Evolutionary conservation across 2,888 invertebrate species (phyloP).

Genomic region (Nemotelus pantherinus): DNA sequence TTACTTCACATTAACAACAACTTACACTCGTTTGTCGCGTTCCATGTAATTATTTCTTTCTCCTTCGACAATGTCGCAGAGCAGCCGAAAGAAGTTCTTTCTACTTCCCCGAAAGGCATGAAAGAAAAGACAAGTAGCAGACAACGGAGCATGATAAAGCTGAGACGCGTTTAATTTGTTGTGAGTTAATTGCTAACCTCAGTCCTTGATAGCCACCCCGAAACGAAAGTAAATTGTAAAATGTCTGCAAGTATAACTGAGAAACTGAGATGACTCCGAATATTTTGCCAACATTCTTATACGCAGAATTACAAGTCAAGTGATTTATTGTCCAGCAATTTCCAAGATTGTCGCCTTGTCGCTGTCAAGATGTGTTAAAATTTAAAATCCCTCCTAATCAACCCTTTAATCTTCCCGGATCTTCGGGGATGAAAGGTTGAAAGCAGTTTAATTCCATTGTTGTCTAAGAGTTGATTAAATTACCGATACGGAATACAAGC

Average conservation of each 20-base stretch:
- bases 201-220: constrained; percentile 35
- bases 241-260: background rate
- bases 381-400: constrained; percentile 34
- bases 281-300: constrained; percentile 18
- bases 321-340: constrained; percentile 43
- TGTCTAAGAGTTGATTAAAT: background rate
- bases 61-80: background rate
- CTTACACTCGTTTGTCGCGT: constrained; percentile 32
- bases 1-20: constrained; percentile 33
- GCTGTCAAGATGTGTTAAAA: constrained; percentile 35
- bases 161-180: constrained; percentile 38
- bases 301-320: constrained; percentile 31
- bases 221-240: background rate
- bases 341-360: constrained; percentile 24
- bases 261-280: background rate
- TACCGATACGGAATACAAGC: background rate
- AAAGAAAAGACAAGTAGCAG: constrained; percentile 1
- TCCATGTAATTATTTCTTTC: constrained; percentile 34
- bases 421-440: background rate
- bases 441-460: background rate
- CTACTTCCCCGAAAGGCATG: background rate
- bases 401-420: constrained; percentile 14
- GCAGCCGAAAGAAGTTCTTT: background rate
- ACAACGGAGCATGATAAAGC: constrained; percentile 1
- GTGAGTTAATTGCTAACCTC: constrained; percentile 43